These are phyloP conservation scores for Parelbella ahira DNA, from an alignment of 2,888 invertebrate genomes.

Conservation along the genomic window DNA sequence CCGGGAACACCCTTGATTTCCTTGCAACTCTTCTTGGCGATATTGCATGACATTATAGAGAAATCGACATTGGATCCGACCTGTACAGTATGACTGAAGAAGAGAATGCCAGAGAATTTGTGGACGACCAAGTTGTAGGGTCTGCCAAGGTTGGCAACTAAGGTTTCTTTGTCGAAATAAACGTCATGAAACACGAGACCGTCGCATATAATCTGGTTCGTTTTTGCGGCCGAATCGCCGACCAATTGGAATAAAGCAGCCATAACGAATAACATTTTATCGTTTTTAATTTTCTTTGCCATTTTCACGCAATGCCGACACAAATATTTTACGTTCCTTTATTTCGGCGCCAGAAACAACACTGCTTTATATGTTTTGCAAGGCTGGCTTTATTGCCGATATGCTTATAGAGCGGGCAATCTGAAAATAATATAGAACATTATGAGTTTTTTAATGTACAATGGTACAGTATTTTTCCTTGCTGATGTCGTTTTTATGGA, in stretches of 20 bases:
- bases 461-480: too few relatives aligned
- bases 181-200: conserved; percentile 57
- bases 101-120: conserved; percentile 54
- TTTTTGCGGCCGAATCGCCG: conserved; percentile 13
- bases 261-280: conserved; percentile 33
- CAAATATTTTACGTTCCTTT: conserved; percentile 28
- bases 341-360: conserved; percentile 30
- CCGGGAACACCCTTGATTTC: too few relatives aligned
- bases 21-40: conserved; percentile 43
- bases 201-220: conserved; percentile 43
- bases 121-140: conserved; percentile 61
- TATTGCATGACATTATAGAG: conserved; percentile 48
- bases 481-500: too few relatives aligned
- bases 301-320: conserved; percentile 7
- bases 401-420: not conserved
- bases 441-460: not conserved
- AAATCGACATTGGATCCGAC: conserved; percentile 52
- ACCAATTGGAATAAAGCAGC: conserved; percentile 23
- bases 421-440: conserved; percentile 11
- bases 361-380: conserved; percentile 21
- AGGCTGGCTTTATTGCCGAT: conserved; percentile 5
- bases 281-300: conserved; percentile 34
- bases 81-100: conserved; percentile 61
- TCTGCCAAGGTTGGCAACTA: conserved; percentile 46
- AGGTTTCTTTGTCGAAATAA: conserved; percentile 49